These are phyloP conservation scores for Drosophila infuscata DNA, from an alignment of 2,888 invertebrate genomes.

Conservation along the genomic window DNA sequence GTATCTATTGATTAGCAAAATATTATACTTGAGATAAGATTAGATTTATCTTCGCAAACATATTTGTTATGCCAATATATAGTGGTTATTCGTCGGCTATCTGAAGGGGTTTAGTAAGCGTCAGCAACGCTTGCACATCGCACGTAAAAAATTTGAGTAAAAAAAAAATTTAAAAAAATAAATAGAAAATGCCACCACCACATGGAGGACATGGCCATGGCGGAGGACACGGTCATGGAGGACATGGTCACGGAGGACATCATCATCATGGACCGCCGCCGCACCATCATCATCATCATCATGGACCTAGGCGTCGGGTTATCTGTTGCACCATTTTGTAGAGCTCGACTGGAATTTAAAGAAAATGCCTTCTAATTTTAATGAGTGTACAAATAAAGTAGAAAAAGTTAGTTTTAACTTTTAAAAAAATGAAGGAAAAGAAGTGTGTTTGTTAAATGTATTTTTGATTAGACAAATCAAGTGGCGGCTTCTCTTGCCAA, in stretches of 20 bases:
- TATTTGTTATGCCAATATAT: slow-evolving; percentile 5
- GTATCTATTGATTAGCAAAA: slow-evolving; percentile 40
- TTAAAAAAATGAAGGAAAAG: not conserved
- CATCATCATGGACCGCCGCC: slow-evolving; percentile 52
- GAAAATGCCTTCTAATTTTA: slow-evolving; percentile 26
- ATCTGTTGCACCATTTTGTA: slow-evolving; percentile 69
- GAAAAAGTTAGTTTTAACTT: not conserved
- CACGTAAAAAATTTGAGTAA: slow-evolving; percentile 17
- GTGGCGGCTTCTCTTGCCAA: slow-evolving; percentile 48
- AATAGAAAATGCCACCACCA: slow-evolving; percentile 67
- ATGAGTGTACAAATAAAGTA: slow-evolving; percentile 40
- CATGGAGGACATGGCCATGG: slow-evolving; percentile 58
- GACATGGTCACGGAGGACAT: slow-evolving; percentile 34
- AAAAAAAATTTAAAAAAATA: not conserved
- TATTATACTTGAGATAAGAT: slow-evolving; percentile 52
- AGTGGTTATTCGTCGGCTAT: slow-evolving; percentile 14
- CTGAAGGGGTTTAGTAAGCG: slow-evolving; percentile 53
- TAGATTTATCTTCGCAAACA: slow-evolving; percentile 50
- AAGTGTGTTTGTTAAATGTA: slow-evolving; percentile 12
- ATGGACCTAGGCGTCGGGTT: slow-evolving; percentile 46
- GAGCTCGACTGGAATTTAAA: slow-evolving; percentile 21
- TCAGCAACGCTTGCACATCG: slow-evolving; percentile 17
- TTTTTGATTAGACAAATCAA: slow-evolving; percentile 69
- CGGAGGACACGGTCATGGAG: slow-evolving; percentile 38
- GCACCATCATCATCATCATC: slow-evolving; percentile 30